phyloP scores from a whole-genome alignment of 1,140 invertebrate species.

The Subanguina moxae region DNA sequence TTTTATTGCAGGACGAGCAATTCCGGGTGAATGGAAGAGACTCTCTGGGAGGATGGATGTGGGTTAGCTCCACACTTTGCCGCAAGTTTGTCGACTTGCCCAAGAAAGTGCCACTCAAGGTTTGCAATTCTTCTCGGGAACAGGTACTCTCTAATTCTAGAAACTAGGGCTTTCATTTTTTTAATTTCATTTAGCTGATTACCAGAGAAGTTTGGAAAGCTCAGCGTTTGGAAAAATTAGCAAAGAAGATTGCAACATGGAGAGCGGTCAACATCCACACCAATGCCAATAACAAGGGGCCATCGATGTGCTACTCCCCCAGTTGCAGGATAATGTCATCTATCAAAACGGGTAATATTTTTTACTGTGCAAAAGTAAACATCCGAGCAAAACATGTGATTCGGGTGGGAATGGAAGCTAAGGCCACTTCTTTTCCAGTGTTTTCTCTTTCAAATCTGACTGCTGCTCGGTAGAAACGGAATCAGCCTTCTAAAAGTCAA shows the following conservation, averaged over 20 bases:
- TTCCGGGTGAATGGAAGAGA: constrained; percentile 39
- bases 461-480: too few species aligned
- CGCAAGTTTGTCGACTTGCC: constrained; percentile 9
- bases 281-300: constrained; percentile 1
- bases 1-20: constrained; percentile 24
- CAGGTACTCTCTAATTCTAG: neutral
- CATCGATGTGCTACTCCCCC: constrained; percentile 23
- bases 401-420: too few species aligned
- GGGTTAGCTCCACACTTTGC: constrained; percentile 26
- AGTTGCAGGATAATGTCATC: constrained; percentile 13
- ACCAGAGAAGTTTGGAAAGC: constrained; percentile 8
- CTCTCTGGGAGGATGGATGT: constrained; percentile 40
- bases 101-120: constrained; percentile 15
- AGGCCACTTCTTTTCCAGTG: too few species aligned
- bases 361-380: too few species aligned
- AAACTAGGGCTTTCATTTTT: neutral
- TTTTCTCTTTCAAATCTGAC: too few species aligned
- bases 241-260: constrained; percentile 19
- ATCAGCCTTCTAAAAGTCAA: too few species aligned
- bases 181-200: neutral
- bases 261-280: constrained; percentile 3
- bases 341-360: too few species aligned
- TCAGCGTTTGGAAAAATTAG: constrained; percentile 11
- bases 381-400: too few species aligned
- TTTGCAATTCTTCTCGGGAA: neutral